Evolutionary conservation across 2,113 vertebrate genomes (phyloP).

Genomic region (Cettia cetti): DNA sequence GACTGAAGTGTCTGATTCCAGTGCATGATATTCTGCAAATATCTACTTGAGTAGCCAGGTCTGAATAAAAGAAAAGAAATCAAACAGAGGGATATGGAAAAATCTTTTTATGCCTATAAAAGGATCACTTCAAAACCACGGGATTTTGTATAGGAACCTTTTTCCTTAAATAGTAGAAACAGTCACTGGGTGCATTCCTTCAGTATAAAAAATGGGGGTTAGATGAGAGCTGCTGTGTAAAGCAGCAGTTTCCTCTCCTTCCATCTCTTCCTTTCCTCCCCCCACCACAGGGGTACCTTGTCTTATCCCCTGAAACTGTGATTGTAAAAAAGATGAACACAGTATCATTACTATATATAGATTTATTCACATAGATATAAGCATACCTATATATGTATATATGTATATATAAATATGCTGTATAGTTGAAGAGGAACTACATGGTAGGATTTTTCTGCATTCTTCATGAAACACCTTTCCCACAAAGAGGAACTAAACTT

Average conservation of each 20-base stretch:
- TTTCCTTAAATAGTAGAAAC: constrained; percentile 64
- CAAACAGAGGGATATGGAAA: constrained; percentile 47
- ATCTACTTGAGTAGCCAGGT: background rate
- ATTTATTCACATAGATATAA: background rate
- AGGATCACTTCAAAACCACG: constrained; percentile 56
- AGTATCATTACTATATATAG: background rate
- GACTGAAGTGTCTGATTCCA: background rate
- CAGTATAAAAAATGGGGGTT: constrained; percentile 13
- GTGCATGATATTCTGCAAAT: background rate
- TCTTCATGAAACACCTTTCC: background rate
- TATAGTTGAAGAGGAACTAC: background rate
- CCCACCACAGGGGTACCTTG: rapidly evolving
- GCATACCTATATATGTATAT: background rate
- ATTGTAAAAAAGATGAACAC: background rate
- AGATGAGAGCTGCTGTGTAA: background rate
- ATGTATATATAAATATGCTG: too few relatives aligned
- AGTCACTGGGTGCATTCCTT: constrained; percentile 14
- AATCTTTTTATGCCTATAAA: constrained; percentile 65
- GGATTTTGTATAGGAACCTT: constrained; percentile 62
- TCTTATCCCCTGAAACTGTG: background rate
- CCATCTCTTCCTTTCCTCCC: background rate
- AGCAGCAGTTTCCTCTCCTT: background rate
- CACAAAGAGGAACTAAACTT: background rate
- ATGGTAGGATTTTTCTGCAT: background rate
- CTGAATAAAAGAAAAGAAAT: constrained; percentile 32